Base-by-base conservation (phyloP, 2,113 vertebrate species). In the Melozone crissalis region DNA sequence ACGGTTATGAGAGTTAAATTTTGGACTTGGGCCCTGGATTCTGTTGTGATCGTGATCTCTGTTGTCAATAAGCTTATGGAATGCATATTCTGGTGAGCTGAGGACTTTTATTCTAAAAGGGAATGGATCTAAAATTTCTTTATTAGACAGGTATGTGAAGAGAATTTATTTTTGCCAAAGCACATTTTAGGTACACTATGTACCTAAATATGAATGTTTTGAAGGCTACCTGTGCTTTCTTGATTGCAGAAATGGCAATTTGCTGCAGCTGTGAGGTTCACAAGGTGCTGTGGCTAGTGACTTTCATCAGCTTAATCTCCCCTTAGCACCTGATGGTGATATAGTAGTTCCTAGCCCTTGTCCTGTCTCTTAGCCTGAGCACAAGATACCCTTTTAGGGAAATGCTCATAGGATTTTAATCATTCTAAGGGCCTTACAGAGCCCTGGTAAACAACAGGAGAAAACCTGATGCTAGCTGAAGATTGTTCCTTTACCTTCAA, bases 31-130 rank as follows among this genome's bases (percentile, higher is more conserved):
- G 20, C 28, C 28, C 47, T 75, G 73, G 41, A 52, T 65, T 82
- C 26, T 2, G 0, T 54, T 27, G 21, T 54, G 30, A 78, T 94
- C 2, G 0, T 54, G 37, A 39, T 15, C 8, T 77, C n/a, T 33
- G 2, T 37, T 67, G 65, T 9, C 46, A 89, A 16, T 44, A 91
- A 76, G 23, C 14, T 61, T 83, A 68, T 52, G 72, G 49, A 90
- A 30, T 84, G 18, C 11, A 15, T 93, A 39, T 67, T 83, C 13
- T 63, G 8, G 9, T 52, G 44, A 21, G 23, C 10, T 83, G 54
- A 75, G 27, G 37, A 43, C 17, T 24, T 68, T 35, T 21, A 39
- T 66, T 59, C 31, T 80, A 26, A 79, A 84, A 69, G 28, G 21
- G 13, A 14, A 43, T 13, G 10, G 7, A 61, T 65, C 47, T 55